Evolutionary conservation across 2,797 vertebrate species (phyloP), one percentile per base, ranked within the genome.

Genomic region (Characodon lateralis): DNA sequence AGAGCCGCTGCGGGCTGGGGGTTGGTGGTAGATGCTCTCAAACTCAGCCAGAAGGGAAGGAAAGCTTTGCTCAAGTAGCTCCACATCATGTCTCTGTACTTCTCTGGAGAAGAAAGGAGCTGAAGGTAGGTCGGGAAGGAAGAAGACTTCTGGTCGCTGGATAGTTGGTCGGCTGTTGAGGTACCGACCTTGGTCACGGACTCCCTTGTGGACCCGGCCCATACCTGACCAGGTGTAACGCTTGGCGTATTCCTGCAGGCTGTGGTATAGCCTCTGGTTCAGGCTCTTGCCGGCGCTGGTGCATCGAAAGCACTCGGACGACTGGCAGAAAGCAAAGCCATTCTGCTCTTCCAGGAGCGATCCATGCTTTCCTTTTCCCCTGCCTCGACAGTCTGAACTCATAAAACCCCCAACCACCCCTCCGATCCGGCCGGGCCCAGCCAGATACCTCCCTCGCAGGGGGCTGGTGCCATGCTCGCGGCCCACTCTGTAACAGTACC

Each of bases 181-280:
- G 93, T 98, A 98, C 51, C 98, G 96, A 72, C 97, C 97, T 91
- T 98, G 98, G 84, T 98, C 98, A 0, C 98, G 97, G 78, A 99
- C 96, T 50, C 97, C 98, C 90, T 99, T 99, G 89, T 99, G 97
- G 90, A 99, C 97, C 72, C 98, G 95, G 83, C 98, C 98, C 98
- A 99, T 99, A 83, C 98, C 98, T 0, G 98, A 97, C 98, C 98
- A 99, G 72, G 98, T 99, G 95, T 99, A 99, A 81, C 98, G 97
- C 91, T 99, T 99, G 94, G 98, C 98, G 0, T 99, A 99, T 69
- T 99, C 98, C 95, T 99, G 98, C 88, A 99, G 94, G 92, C 97
- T 98, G 95, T 97, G 97, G 90, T 99, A 99, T 35, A 99, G 97
- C 81, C 96, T 96, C 95, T 98, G 98, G 95, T 99, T 98, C 85